These are phyloP conservation scores for Rhabdornis inornatus DNA, from an alignment of 2,113 vertebrate genomes.

Conservation along the genomic window DNA sequence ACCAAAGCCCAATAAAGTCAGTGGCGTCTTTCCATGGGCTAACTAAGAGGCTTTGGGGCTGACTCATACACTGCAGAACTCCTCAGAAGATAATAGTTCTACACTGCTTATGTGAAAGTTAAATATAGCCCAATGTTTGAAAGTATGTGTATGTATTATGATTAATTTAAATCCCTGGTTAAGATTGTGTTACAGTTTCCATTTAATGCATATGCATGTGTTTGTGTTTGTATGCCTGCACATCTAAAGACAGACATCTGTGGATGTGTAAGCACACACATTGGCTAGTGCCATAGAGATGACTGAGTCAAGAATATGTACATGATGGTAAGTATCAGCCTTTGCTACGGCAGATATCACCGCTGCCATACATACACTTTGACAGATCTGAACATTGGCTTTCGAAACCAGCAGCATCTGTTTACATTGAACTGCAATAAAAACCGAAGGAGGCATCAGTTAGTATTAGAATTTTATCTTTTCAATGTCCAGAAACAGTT, in stretches of 20 bases:
- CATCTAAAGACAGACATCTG: background rate
- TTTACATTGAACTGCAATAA: conserved; percentile 52
- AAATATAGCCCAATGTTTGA: conserved; percentile 43
- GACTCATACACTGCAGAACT: conserved; percentile 19
- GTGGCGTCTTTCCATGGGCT: conserved; percentile 15
- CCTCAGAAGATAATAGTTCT: conserved; percentile 29
- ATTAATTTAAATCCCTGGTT: conserved; percentile 15
- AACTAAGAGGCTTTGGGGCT: conserved; percentile 23
- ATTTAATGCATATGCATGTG: conserved; percentile 13
- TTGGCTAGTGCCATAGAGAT: background rate
- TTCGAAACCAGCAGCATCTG: conserved; percentile 50
- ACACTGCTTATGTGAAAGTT: conserved; percentile 25
- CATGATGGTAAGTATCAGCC: background rate
- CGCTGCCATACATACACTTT: background rate
- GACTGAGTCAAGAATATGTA: background rate
- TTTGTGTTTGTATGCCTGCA: background rate
- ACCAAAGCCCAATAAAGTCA: conserved; percentile 46
- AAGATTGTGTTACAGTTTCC: conserved; percentile 22
- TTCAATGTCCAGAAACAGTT: conserved; percentile 61
- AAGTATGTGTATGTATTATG: background rate
- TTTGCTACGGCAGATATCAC: background rate
- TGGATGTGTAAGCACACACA: background rate
- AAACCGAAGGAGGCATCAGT: conserved; percentile 54
- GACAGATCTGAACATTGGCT: background rate
- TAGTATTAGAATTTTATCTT: conserved; percentile 66